These are phyloP conservation scores for Megamerina dolium DNA, from an alignment of 2,888 invertebrate species.

Conservation along the genomic window DNA sequence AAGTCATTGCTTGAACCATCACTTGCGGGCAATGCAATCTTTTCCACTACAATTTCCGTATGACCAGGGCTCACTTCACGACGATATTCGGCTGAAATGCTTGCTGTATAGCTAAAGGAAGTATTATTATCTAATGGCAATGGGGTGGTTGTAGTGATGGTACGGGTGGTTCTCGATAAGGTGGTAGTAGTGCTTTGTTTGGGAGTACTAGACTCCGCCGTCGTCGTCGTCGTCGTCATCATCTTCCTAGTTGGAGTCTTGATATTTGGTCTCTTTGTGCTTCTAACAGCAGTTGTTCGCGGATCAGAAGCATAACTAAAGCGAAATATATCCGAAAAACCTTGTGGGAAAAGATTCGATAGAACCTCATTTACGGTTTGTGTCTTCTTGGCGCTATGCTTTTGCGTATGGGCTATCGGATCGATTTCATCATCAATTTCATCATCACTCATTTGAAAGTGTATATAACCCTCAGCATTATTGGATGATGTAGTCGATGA, in stretches of 20 bases:
- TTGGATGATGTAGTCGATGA: too few species aligned
- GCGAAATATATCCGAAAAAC: conserved; percentile 43
- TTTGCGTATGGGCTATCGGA: too few species aligned
- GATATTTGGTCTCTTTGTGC: neutral
- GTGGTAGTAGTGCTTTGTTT: neutral
- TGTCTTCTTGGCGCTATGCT: conserved; percentile 18
- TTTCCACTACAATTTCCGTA: conserved; percentile 38
- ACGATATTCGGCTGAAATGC: conserved; percentile 35
- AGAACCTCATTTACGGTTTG: conserved; percentile 39
- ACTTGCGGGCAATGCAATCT: conserved; percentile 21
- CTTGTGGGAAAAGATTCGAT: conserved; percentile 38
- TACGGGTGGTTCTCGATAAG: neutral
- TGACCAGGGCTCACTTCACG: conserved; percentile 36
- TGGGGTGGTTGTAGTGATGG: conserved; percentile 7
- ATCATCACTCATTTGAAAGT: conserved; percentile 31
- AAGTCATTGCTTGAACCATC: conserved; percentile 50
- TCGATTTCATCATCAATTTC: conserved; percentile 22
- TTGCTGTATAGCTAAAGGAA: conserved; percentile 31
- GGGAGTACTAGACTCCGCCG: neutral
- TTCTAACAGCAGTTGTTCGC: conserved; percentile 6
- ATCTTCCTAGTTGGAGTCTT: neutral
- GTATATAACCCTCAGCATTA: conserved; percentile 40
- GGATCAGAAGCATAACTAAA: conserved; percentile 30
- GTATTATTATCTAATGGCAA: conserved; percentile 22
- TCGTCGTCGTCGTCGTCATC: neutral